Conservation (phyloP, 53 echinoderm and acorn worm species). For the Holothuria scabra region DNA sequence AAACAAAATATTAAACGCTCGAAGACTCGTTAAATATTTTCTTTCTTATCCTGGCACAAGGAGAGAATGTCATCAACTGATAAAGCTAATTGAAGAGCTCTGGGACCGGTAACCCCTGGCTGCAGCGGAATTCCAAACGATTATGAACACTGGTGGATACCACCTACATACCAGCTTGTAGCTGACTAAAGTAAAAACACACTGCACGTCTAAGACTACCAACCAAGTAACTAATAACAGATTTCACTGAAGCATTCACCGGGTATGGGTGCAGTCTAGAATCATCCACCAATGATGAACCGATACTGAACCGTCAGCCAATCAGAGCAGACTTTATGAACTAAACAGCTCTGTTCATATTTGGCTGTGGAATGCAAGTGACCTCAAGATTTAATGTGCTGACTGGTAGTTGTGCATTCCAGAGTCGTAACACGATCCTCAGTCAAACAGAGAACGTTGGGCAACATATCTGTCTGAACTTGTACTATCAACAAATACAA, state of each 20-base stretch:
- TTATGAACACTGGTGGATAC: conserved; percentile 34
- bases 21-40: conserved; percentile 30
- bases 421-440: conserved; percentile 14
- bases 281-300: conserved; percentile 65
- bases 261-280: conserved; percentile 27
- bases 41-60: conserved; percentile 18
- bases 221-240: conserved; percentile 21
- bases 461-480: conserved; percentile 8
- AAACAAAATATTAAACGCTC: conserved; percentile 1
- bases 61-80: conserved; percentile 13
- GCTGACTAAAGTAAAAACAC: conserved; percentile 43
- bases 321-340: conserved; percentile 65
- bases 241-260: conserved; percentile 15
- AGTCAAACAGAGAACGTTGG: conserved; percentile 17
- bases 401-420: conserved; percentile 22
- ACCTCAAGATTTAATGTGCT: conserved; percentile 44
- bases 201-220: conserved; percentile 44
- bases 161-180: conserved; percentile 46
- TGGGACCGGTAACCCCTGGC: conserved; percentile 38
- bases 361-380: conserved; percentile 94
- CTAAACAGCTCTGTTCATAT: conserved; percentile 84
- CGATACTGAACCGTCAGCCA: conserved; percentile 46
- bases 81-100: conserved; percentile 42
- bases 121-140: conserved; percentile 40
- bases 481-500: conserved; percentile 17